These are phyloP conservation scores for Dendropsophus ebraccatus DNA, from an alignment of 2,113 vertebrate species.

Conservation along the genomic window DNA sequence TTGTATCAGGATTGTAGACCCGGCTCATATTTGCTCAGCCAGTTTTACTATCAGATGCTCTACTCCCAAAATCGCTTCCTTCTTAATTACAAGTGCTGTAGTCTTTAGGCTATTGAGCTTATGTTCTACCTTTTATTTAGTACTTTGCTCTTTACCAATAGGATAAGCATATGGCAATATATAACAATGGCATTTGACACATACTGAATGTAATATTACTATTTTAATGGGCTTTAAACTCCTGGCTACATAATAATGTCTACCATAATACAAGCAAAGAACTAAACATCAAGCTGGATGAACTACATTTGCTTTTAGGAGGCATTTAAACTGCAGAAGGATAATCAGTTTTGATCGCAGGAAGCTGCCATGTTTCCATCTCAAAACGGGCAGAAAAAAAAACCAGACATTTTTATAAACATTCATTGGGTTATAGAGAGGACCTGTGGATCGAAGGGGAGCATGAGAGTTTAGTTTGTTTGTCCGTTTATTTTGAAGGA, in stretches of 20 bases:
- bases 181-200: constrained; percentile 31
- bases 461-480: too few species aligned
- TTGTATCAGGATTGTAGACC: constrained; percentile 4
- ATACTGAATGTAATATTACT: constrained; percentile 10
- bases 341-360: background rate
- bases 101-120: constrained; percentile 27
- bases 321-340: background rate
- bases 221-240: constrained; percentile 18
- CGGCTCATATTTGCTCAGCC: constrained; percentile 4
- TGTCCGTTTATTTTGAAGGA: too few species aligned
- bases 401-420: background rate
- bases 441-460: too few species aligned
- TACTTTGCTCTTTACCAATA: constrained; percentile 27
- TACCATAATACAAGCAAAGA: background rate
- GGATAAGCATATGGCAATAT: constrained; percentile 24
- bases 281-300: background rate
- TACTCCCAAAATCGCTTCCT: background rate
- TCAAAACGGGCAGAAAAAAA: background rate
- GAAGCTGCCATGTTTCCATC: background rate
- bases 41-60: constrained; percentile 16
- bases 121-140: constrained; percentile 31
- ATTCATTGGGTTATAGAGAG: too few species aligned
- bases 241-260: constrained; percentile 16
- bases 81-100: constrained; percentile 29
- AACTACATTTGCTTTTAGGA: background rate